Evolutionary conservation across 2,113 vertebrate genomes (phyloP).

Genomic region (Myrmophylax atrothorax): DNA sequence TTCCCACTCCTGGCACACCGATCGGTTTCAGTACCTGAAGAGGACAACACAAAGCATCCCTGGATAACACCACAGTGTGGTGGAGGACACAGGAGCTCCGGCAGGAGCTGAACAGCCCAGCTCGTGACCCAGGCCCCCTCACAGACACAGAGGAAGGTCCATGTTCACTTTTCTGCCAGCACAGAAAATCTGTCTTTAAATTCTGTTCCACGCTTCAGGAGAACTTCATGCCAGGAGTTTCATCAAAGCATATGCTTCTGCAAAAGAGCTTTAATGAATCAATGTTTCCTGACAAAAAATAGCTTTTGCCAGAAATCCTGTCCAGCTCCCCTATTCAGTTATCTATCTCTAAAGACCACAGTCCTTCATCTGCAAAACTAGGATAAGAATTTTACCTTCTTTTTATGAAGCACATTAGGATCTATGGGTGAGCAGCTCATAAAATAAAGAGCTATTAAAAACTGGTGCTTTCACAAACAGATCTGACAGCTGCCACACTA

Average conservation of each 20-base stretch:
- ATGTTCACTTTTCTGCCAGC: neutral
- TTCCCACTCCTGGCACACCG: fast-evolving
- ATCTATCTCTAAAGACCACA: neutral
- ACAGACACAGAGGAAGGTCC: fast-evolving
- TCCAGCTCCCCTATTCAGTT: neutral
- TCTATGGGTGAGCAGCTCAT: neutral
- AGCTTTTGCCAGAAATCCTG: conserved; percentile 15
- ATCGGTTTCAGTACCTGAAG: neutral
- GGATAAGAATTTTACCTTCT: neutral
- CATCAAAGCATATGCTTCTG: conserved; percentile 23
- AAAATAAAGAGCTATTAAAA: neutral
- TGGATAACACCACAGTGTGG: fast-evolving
- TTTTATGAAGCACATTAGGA: neutral
- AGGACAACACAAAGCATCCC: neutral
- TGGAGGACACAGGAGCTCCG: fast-evolving
- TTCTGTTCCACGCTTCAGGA: neutral
- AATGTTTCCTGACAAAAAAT: conserved; percentile 18
- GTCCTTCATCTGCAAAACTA: neutral
- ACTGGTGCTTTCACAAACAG: neutral
- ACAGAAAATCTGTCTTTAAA: neutral
- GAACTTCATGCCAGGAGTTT: conserved; percentile 7
- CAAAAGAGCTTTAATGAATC: conserved; percentile 27
- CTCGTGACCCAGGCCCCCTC: neutral
- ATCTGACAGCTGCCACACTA: neutral
- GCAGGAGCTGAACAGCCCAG: neutral